phyloP scores from a whole-genome alignment of 2,888 invertebrate species.

The Apamea anceps region DNA sequence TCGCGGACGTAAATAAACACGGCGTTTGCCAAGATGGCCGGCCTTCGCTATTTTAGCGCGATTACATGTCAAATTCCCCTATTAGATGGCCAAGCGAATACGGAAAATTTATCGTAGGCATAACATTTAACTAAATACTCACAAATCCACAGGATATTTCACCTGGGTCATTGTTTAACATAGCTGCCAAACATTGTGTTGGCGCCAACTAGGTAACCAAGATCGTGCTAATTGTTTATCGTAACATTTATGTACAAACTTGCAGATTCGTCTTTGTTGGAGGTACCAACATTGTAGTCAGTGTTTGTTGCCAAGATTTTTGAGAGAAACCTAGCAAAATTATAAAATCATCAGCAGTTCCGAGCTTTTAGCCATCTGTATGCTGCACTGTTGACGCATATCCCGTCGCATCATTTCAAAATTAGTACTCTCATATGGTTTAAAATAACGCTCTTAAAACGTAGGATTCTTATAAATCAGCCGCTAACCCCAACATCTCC shows the following conservation, averaged over 20 bases:
- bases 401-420: neutral
- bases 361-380: neutral
- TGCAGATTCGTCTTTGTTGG: slow-evolving; percentile 2
- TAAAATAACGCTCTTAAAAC: slow-evolving; percentile 35
- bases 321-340: neutral
- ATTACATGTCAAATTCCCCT: slow-evolving; percentile 80
- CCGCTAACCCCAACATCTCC: slow-evolving; percentile 80
- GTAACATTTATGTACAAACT: slow-evolving; percentile 22
- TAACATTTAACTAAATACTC: slow-evolving; percentile 44
- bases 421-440: slow-evolving; percentile 28
- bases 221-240: slow-evolving; percentile 17
- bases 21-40: slow-evolving; percentile 87
- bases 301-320: slow-evolving; percentile 21
- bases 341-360: neutral
- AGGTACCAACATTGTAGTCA: slow-evolving; percentile 17
- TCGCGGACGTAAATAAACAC: slow-evolving; percentile 89
- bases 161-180: slow-evolving; percentile 39
- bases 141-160: slow-evolving; percentile 27
- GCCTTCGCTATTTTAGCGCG: slow-evolving; percentile 88
- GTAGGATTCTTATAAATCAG: slow-evolving; percentile 80
- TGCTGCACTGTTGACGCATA: neutral
- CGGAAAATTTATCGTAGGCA: slow-evolving; percentile 64
- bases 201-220: slow-evolving; percentile 34
- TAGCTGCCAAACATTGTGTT: slow-evolving; percentile 20
- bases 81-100: slow-evolving; percentile 76